Evolutionary conservation across 2,113 vertebrate species (phyloP).

Genomic region (Cryptomyrus ogoouensis): DNA sequence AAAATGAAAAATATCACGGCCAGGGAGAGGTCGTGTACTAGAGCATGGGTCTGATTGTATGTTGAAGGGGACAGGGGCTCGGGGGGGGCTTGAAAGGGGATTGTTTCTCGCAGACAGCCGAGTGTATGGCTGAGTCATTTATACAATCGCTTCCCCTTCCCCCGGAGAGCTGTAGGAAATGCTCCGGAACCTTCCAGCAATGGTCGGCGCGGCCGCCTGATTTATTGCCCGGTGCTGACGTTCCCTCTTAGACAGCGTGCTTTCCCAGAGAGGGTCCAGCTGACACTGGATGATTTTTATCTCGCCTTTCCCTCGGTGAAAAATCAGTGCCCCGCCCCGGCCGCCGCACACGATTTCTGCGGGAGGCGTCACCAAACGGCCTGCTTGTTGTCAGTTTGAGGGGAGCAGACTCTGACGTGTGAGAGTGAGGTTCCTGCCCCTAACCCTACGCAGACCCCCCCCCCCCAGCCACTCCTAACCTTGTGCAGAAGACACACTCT

Average conservation of each 20-base stretch:
- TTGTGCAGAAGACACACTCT: neutral
- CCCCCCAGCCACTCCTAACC: neutral
- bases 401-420: neutral
- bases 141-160: neutral
- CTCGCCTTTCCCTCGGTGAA: neutral
- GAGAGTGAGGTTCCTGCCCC: neutral
- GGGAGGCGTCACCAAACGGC: neutral
- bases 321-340: neutral
- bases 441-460: neutral
- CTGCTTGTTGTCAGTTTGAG: neutral
- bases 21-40: neutral
- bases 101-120: neutral
- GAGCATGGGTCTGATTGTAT: neutral
- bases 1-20: constrained; percentile 10
- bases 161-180: neutral
- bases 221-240: neutral
- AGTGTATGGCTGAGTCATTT: neutral
- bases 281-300: neutral
- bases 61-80: neutral
- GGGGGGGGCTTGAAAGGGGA: neutral
- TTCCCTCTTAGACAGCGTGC: neutral
- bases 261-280: neutral
- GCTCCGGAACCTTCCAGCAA: neutral
- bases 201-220: neutral
- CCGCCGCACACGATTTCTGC: neutral